Evolutionary conservation across 2,888 invertebrate species (phyloP).

Genomic region (Neocrepidodera transversa): DNA sequence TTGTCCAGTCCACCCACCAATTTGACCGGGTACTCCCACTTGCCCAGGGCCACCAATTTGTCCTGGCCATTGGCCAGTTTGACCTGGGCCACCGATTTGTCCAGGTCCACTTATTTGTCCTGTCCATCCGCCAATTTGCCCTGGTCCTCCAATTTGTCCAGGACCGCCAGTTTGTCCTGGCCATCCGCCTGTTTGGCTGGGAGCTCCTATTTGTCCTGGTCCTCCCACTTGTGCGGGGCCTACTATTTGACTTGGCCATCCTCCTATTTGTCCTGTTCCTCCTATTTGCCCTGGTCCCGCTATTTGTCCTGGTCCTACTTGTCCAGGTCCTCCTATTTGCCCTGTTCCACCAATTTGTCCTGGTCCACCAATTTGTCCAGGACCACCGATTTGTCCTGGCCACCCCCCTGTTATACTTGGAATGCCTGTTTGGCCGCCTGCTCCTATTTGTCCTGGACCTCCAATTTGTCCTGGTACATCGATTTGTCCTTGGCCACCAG

Average conservation of each 20-base stretch:
- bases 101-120: conserved; percentile 23
- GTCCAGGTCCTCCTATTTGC: conserved; percentile 32
- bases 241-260: conserved; percentile 16
- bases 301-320: conserved; percentile 24
- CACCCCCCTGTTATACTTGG: not conserved
- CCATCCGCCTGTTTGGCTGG: conserved; percentile 9
- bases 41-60: conserved; percentile 15
- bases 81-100: conserved; percentile 27
- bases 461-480: conserved; percentile 27
- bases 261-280: conserved; percentile 22
- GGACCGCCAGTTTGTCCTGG: conserved; percentile 23
- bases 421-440: not conserved
- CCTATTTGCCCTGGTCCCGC: conserved; percentile 8
- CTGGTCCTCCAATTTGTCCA: conserved; percentile 25
- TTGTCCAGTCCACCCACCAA: conserved; percentile 24
- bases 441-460: conserved; percentile 20
- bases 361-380: conserved; percentile 31
- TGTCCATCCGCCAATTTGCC: conserved; percentile 28
- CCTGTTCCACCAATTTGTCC: conserved; percentile 32
- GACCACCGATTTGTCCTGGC: conserved; percentile 27
- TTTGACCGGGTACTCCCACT: conserved; percentile 19
- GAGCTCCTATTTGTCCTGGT: conserved; percentile 20
- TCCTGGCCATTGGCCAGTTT: conserved; percentile 3
- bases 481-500: conserved; percentile 15
- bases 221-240: conserved; percentile 24